Conservation (phyloP, 1,140 invertebrate species). For the Brachionus koreanus region DNA sequence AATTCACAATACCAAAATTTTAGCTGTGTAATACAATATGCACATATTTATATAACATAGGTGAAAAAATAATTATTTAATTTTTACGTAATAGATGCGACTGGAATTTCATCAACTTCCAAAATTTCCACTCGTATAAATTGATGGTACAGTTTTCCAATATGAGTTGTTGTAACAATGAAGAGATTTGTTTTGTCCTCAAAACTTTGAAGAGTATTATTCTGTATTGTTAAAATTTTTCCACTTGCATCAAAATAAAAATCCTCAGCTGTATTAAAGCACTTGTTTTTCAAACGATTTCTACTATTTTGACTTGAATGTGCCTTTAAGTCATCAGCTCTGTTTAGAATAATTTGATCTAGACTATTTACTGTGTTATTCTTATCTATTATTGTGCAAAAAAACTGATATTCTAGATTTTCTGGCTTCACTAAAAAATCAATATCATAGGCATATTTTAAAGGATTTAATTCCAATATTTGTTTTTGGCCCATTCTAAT, state of each 20-base stretch:
- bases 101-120: neutral
- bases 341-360: neutral
- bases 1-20: too few relatives aligned
- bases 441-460: slow-evolving; percentile 33
- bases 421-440: neutral
- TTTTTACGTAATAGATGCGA: neutral
- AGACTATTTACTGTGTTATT: neutral
- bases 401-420: neutral
- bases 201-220: neutral
- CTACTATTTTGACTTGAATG: neutral
- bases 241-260: neutral
- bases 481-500: neutral
- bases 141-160: neutral
- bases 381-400: neutral
- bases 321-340: neutral
- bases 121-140: neutral
- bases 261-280: neutral
- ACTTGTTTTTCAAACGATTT: neutral
- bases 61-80: neutral
- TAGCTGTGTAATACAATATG: too few relatives aligned
- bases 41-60: too few relatives aligned
- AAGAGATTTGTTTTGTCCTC: neutral
- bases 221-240: neutral
- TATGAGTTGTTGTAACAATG: neutral
- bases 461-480: neutral